Evolutionary conservation across 2,888 invertebrate species (phyloP).

Genomic region (Villa cingulata): DNA sequence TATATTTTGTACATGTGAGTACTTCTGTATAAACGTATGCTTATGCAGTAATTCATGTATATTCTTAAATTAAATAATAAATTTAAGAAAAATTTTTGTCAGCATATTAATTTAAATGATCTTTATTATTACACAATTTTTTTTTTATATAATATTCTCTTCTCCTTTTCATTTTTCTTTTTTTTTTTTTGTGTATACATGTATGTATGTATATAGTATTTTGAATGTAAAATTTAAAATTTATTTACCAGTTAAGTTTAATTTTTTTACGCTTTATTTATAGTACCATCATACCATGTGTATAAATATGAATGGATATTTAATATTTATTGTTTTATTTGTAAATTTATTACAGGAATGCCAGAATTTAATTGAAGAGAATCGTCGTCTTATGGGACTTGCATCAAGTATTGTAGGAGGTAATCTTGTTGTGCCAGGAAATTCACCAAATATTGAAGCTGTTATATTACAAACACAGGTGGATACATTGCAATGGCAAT

Average conservation of each 20-base stretch:
- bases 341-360: slow-evolving; percentile 33
- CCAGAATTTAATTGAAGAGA: slow-evolving; percentile 35
- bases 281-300: background rate
- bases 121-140: too few species aligned
- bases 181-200: too few species aligned
- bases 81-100: too few species aligned
- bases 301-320: background rate
- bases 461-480: slow-evolving; percentile 50
- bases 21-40: too few species aligned
- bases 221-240: too few species aligned
- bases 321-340: slow-evolving; percentile 7
- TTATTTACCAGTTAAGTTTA: background rate
- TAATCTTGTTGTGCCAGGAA: slow-evolving; percentile 15
- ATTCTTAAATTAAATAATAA: too few species aligned
- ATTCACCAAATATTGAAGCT: slow-evolving; percentile 39
- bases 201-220: too few species aligned
- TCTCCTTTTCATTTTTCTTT: too few species aligned
- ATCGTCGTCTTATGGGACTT: slow-evolving; percentile 30
- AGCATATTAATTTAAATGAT: too few species aligned
- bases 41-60: too few species aligned
- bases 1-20: too few species aligned
- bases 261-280: background rate
- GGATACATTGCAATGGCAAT: slow-evolving; percentile 54
- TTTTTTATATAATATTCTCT: background rate
- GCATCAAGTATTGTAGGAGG: slow-evolving; percentile 19